phyloP scores from a whole-genome alignment of 2,797 vertebrate species.

The Hypotaenidia philippensis region DNA sequence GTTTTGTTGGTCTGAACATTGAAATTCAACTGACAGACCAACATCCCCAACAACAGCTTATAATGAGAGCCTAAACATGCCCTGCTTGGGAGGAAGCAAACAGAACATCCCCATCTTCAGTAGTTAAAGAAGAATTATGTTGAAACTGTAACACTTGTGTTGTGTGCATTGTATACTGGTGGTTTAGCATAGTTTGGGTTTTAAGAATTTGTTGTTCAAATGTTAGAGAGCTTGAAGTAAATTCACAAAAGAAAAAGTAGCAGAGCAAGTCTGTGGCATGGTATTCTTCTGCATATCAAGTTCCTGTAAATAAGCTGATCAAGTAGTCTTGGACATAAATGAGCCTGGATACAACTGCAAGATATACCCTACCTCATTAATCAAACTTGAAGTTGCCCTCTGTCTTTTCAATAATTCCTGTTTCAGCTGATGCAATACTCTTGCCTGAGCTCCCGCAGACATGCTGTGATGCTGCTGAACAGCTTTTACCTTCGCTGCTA shows the following conservation, averaged over 20 bases:
- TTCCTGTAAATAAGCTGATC: neutral
- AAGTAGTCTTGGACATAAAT: neutral
- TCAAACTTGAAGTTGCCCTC: neutral
- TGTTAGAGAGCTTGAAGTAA: neutral
- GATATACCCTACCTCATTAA: neutral
- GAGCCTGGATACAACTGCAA: neutral
- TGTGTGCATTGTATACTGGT: neutral
- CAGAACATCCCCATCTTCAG: neutral
- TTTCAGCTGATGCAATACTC: neutral
- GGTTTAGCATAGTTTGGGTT: neutral
- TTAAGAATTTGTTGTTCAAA: neutral
- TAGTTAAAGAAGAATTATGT: neutral
- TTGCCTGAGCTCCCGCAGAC: neutral
- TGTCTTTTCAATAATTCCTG: neutral
- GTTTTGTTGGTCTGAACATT: neutral
- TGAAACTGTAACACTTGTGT: neutral
- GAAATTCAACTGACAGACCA: neutral
- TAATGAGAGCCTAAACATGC: neutral
- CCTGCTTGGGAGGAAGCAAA: neutral
- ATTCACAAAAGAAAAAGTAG: neutral
- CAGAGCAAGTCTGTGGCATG: neutral
- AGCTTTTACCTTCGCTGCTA: neutral
- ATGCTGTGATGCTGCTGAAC: rapidly evolving
- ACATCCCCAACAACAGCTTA: neutral
- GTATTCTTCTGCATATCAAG: neutral